Base-by-base conservation (phyloP, 2,888 invertebrate genomes). In the Plebejus melissa region DNA sequence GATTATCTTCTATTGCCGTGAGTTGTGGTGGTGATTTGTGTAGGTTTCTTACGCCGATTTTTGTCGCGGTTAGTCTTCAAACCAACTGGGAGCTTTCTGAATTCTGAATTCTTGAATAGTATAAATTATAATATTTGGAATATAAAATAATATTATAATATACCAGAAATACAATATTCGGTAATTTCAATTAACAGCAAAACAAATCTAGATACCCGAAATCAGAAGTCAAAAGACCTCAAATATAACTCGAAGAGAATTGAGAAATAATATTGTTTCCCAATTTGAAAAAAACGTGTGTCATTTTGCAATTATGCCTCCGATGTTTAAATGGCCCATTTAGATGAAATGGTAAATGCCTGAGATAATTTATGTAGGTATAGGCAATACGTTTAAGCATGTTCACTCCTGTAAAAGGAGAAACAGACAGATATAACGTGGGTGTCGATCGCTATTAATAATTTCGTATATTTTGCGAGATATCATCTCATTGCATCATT, bases 401-500 rank as follows among this genome's bases (percentile, higher is more conserved):
- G 54, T 32, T 22, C 6, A 72, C 28, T 72, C 72, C 50, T 72
- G 72, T 32, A 72, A 32, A 72, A 54, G 72, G 72, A 54, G 32
- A 54, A 32, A 13, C 50, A 32, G 16, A 72, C 50, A 54, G 32
- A 50, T 50, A 28, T 72, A 54, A 72, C 72, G 72, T 72, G 16
- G 54, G 72, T 72, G 54, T 54, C 54, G 50, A 72, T 72, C 50
- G 72, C 50, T 72, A 54, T 16, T 54, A 54, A 71, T 46, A 4
- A 50, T 54, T 50, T 50, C 54, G 54, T 32, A 28, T 32, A 54
- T 54, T 46, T 50, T 72, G 32, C 72, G 50, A 72, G 6, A 16
- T 71, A 4, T 72, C 13, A 72, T 50, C n/a, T n/a, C n/a, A 28
- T 72, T 72, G 72, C 46, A 16, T 72, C 46, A 72, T 72, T 69